A percentile compares a stretch with the other conserved stretches of the same genome.
Evolutionary conservation across 2,888 invertebrate species (phyloP).

Genomic region (Euproctis similis): DNA sequence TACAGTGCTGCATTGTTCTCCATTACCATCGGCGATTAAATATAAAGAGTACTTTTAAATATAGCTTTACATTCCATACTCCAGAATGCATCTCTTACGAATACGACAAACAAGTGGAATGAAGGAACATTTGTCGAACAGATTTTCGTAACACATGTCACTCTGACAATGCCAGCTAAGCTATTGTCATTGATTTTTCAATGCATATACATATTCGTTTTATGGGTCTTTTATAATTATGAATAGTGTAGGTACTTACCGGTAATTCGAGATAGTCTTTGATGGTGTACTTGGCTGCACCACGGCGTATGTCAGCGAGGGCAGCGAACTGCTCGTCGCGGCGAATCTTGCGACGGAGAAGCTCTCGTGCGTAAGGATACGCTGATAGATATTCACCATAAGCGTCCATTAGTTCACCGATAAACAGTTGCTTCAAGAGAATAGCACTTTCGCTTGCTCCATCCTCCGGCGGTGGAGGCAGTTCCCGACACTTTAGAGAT

Average conservation of each 20-base stretch:
- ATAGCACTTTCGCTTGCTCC: conserved; percentile 59
- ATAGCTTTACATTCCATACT: conserved; percentile 42
- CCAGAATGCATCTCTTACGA: conserved; percentile 28
- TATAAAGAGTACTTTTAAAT: conserved; percentile 59
- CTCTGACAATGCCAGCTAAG: conserved; percentile 17
- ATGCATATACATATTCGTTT: conserved; percentile 12
- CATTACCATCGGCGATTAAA: conserved; percentile 49
- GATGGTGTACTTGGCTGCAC: conserved; percentile 79
- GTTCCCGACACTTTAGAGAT: conserved; percentile 52
- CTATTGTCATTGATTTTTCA: too few species aligned
- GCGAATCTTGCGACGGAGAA: conserved; percentile 77
- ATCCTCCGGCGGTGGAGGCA: conserved; percentile 52
- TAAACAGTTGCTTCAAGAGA: conserved; percentile 76
- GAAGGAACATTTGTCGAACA: conserved; percentile 36
- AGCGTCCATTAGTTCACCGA: conserved; percentile 79
- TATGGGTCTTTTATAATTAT: neutral
- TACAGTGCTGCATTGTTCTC: conserved; percentile 53
- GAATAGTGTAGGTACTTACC: conserved; percentile 75
- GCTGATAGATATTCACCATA: conserved; percentile 79
- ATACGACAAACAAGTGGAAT: conserved; percentile 54
- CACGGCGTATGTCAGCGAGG: conserved; percentile 78
- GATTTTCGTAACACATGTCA: conserved; percentile 32
- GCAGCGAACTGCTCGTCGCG: conserved; percentile 81
- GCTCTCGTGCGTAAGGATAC: conserved; percentile 76
- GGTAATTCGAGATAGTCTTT: conserved; percentile 80